Percentiles rank a stretch among this genome's conserved stretches.
These are phyloP conservation scores for Diabrotica undecimpunctata DNA, from an alignment of 1,140 invertebrate genomes.

Conservation along the genomic window DNA sequence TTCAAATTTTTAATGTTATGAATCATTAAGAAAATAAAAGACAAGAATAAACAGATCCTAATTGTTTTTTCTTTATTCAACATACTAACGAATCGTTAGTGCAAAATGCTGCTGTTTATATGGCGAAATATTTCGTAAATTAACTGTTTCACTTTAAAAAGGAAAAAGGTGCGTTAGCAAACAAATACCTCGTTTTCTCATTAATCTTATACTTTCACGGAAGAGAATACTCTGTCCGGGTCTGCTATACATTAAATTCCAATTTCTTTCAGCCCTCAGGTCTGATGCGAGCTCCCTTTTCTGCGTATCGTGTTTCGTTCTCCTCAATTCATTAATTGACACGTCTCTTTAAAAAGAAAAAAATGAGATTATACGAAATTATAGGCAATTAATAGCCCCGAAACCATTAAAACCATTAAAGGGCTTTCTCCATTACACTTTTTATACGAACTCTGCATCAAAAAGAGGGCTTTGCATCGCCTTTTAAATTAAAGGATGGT, in stretches of 20 bases:
- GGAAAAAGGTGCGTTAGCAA: too few relatives aligned
- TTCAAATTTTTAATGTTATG: too few relatives aligned
- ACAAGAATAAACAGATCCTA: too few relatives aligned
- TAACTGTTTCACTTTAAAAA: too few relatives aligned
- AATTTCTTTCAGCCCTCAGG: not conserved
- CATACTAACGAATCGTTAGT: too few relatives aligned
- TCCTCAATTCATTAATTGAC: constrained; percentile 3
- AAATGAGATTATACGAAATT: not conserved
- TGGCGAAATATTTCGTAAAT: too few relatives aligned
- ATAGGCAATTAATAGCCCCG: not conserved
- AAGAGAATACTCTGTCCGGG: too few relatives aligned
- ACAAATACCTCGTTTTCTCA: too few relatives aligned
- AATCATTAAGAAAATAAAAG: too few relatives aligned
- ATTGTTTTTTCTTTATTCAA: too few relatives aligned
- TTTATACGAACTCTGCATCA: constrained; percentile 2
- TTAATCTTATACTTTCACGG: too few relatives aligned
- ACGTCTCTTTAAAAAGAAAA: not conserved
- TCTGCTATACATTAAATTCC: not conserved
- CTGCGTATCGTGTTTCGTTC: not conserved
- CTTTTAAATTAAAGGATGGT: constrained; percentile 2
- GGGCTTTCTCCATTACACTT: constrained; percentile 1
- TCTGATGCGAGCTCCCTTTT: not conserved
- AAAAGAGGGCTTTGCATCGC: not conserved
- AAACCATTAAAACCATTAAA: constrained; percentile 1
- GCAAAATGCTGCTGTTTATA: too few relatives aligned